Evolutionary conservation across 2,113 vertebrate species (phyloP).

Genomic region (Zosterops japonicus): DNA sequence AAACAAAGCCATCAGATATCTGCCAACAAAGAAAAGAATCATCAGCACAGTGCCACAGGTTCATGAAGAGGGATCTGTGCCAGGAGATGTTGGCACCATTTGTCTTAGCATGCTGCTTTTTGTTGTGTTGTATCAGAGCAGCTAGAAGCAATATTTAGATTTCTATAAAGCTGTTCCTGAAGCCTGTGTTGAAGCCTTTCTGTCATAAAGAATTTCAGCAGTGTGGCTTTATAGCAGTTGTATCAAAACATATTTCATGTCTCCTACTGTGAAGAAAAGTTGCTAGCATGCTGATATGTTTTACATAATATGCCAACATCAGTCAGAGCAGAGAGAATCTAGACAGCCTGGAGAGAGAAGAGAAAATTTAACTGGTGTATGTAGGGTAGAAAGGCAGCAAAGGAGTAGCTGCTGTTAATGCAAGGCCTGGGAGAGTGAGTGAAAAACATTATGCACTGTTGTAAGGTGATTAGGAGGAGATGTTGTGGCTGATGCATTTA

Average conservation of each 20-base stretch:
- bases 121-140: background rate
- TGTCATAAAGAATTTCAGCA: background rate
- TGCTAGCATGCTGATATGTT: background rate
- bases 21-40: background rate
- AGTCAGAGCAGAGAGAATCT: background rate
- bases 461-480: background rate
- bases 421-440: background rate
- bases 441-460: background rate
- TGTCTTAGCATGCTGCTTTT: background rate
- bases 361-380: background rate
- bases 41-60: background rate
- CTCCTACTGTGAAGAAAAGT: constrained; percentile 19
- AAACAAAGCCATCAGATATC: background rate
- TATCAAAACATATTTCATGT: constrained; percentile 5
- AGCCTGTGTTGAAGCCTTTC: background rate
- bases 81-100: constrained; percentile 1
- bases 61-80: background rate
- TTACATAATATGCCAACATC: background rate
- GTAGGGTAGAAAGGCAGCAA: background rate
- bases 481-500: background rate
- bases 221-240: background rate
- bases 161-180: background rate
- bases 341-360: background rate
- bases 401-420: background rate
- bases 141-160: background rate